Conservation (phyloP, 2,113 vertebrate species). For the Forbesichthys agassizii region DNA sequence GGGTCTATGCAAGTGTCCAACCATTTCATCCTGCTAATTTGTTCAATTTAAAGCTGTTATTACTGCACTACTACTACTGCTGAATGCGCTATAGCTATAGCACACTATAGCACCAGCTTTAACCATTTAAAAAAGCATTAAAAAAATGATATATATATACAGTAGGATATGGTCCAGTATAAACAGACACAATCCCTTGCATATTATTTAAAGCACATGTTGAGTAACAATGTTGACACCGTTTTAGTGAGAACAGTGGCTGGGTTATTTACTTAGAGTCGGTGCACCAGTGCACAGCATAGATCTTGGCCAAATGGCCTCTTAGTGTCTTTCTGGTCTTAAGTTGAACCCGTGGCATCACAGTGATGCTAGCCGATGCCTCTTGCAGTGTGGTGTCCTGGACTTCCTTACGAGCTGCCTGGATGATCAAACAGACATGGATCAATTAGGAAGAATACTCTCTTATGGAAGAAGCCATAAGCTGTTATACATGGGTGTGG, state of each 20-base stretch:
- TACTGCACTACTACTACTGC: too few relatives aligned
- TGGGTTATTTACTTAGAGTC: slow-evolving; percentile 85
- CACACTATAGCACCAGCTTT: neutral
- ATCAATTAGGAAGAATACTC: neutral
- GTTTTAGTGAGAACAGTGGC: too few relatives aligned
- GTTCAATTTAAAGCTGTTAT: slow-evolving; percentile 19
- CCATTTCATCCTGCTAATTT: neutral
- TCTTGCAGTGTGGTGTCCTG: slow-evolving; percentile 88
- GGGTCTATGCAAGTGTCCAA: neutral
- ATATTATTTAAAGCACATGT: too few relatives aligned
- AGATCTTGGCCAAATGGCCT: slow-evolving; percentile 97
- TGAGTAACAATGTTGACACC: too few relatives aligned
- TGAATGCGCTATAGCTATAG: neutral
- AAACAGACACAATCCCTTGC: too few relatives aligned
- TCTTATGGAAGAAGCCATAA: neutral
- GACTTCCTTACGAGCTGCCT: slow-evolving; percentile 91
- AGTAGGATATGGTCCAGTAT: too few relatives aligned
- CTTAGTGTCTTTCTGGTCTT: slow-evolving; percentile 90
- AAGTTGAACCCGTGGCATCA: slow-evolving; percentile 88
- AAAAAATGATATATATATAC: neutral
- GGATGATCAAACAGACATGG: slow-evolving; percentile 12
- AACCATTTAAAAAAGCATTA: neutral
- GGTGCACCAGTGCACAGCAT: slow-evolving; percentile 93
- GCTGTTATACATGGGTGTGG: neutral
- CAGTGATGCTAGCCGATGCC: slow-evolving; percentile 75